Conservation (phyloP, 2,113 vertebrate genomes). For the Scytalopus superciliaris region DNA sequence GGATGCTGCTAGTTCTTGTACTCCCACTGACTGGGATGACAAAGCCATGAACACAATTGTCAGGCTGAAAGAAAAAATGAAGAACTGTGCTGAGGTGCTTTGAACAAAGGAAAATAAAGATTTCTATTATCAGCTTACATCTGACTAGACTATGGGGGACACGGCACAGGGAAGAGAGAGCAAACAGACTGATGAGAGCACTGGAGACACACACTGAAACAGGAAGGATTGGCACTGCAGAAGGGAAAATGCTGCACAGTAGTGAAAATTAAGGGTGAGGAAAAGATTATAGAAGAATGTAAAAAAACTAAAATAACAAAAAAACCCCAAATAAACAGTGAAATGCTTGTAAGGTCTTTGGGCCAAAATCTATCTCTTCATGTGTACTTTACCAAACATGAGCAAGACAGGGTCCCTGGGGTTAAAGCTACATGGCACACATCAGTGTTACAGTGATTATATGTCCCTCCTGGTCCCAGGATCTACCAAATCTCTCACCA, state of each 20-base stretch:
- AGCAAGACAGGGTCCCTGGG: accelerated
- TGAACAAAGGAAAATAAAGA: background rate
- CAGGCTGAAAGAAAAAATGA: background rate
- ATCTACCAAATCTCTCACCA: background rate
- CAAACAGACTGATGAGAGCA: background rate
- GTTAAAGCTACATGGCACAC: background rate
- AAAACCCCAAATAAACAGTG: background rate
- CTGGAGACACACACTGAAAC: background rate
- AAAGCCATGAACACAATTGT: conserved; percentile 25
- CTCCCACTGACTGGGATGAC: conserved; percentile 42
- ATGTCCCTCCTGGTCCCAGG: background rate
- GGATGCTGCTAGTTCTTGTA: background rate
- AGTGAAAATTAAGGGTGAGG: background rate
- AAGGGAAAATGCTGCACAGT: background rate
- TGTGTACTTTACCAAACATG: background rate
- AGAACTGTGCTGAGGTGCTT: background rate
- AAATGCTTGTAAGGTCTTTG: background rate
- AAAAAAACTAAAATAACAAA: background rate
- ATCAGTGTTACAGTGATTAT: background rate
- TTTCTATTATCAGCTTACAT: background rate
- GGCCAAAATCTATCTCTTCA: background rate
- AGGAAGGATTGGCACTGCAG: background rate
- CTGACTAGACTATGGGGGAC: background rate
- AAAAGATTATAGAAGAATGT: background rate
- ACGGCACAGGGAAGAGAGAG: background rate